Evolutionary conservation across 2,797 vertebrate species (phyloP), one percentile per base, ranked within the genome.

Genomic region (Labroides dimidiatus): DNA sequence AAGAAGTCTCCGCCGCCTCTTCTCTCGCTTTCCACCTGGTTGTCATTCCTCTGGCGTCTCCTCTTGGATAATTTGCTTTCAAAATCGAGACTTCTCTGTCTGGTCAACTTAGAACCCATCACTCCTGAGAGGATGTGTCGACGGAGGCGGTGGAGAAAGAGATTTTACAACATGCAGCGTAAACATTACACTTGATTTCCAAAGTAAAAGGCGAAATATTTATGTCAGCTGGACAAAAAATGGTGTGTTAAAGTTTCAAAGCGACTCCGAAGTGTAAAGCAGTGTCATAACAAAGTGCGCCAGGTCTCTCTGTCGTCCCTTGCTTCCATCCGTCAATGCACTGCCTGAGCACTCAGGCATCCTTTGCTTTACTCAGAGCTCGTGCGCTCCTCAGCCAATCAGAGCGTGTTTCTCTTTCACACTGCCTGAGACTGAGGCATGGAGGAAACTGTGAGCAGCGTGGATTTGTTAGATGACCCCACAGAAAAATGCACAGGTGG

Each of bases 21-120:
- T 60, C 64, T 78, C 59, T 62, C 67, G 27, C 68, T 82, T 42
- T 92, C 84, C 21, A 70, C 83, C 23, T 72, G 58, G 39, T 20
- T 41, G 27, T 90, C 88, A 62, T 81, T 74, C 43, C 88, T 75
- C 82, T 86, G 88, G 17, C 88, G 89, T 61, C 86, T 88, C 21
- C 84, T 92, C 62, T 87, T 90, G 44, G 88, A 87, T 74, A 92
- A 77, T 82, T 89, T 79, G 60, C 82, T 76, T 15, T 95, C 94
- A 36, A 94, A 88, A 72, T 95, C 93, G 79, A 95, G 92, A 90
- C 95, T 95, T 86, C 94, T 94, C 86, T 92, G 95, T 57, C 95
- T 94, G 91, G 93, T 95, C 80, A 96, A 90, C 84, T 94, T 93
- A 59, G 95, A 96, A 41, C 96, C 96, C 96, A 97, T 96, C 80